These are phyloP conservation scores for Lamprotornis superbus DNA, from an alignment of 2,113 vertebrate species.

Conservation along the genomic window DNA sequence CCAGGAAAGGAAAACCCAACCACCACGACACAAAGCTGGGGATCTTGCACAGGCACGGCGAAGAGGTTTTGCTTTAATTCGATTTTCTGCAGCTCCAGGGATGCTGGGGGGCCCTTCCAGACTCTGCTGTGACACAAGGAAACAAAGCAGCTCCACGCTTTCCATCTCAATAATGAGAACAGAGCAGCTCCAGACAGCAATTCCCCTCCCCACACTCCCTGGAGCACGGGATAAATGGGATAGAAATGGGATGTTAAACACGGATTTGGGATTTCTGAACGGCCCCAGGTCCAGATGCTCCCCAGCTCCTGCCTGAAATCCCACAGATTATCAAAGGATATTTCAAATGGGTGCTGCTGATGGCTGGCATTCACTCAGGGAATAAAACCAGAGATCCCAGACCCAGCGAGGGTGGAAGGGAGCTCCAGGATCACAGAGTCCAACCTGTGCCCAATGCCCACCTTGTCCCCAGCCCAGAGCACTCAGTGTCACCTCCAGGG, in stretches of 20 bases:
- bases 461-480: not conserved
- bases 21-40: not conserved
- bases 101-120: not conserved
- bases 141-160: constrained; percentile 37
- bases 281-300: not conserved
- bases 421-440: accelerated
- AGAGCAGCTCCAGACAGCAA: not conserved
- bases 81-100: constrained; percentile 33
- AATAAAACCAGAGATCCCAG: not conserved
- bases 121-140: not conserved
- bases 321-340: not conserved
- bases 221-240: not conserved
- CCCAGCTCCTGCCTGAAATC: not conserved
- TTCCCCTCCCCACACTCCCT: not conserved
- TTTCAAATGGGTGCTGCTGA: accelerated
- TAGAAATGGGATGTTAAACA: not conserved
- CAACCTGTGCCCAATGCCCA: accelerated
- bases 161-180: constrained; percentile 16
- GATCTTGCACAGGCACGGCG: not conserved
- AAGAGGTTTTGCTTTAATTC: constrained; percentile 54
- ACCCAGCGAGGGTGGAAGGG: not conserved
- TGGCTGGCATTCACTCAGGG: not conserved
- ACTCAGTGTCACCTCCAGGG: not conserved
- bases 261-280: not conserved
- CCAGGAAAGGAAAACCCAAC: not conserved